Base-by-base conservation (phyloP, 2,113 vertebrate species). In the Ptilonorhynchus violaceus region DNA sequence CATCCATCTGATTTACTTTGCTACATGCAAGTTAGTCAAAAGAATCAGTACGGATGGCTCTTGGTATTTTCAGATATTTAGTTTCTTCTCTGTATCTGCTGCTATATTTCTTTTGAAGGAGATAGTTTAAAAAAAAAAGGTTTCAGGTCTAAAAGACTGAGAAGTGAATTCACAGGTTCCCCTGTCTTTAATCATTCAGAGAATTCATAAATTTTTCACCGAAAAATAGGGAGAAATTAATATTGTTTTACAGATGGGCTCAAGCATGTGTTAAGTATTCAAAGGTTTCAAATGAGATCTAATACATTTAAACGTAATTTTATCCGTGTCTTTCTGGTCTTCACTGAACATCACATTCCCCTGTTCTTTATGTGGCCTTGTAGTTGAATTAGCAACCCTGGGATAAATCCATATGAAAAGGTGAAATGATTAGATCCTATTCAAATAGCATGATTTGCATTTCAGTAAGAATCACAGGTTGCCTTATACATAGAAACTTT, bases 1-100 rank as follows among this genome's bases (percentile, higher is more conserved):
- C 44, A 84, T 93, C 81, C 78, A 84, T 93, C 92, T 96, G 83
- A 93, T 96, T 93, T 94, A 89, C 23, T 74, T 74, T 42, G 58
- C 64, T 63, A 52, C 58, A 83, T 95, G 59, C 67, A 96, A 91
- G 21, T 80, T 94, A 92, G 74, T 95, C 7, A 55, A 92, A 97
- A 96, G 75, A 89, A 96, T 92, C 70, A 84, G 46, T 50, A 64
- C n/a, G 88, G 91, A 81, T 60, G 24, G 50, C 39, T 89, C 21
- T 66, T 76, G 74, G 10, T 82, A 55, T 94, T 96, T 97, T 78
- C 76, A 88, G 37, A 17, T 67, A 72, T 19, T 90, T 73, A 19
- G 10, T 21, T 94, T 90, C 74, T 85, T 87, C 42, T 92, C 19
- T 87, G 33, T 78, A 75, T 19, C 4, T 85, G 22, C 37, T 73